Base-by-base conservation (phyloP, 2,888 invertebrate species). In the Lypha dubia region DNA sequence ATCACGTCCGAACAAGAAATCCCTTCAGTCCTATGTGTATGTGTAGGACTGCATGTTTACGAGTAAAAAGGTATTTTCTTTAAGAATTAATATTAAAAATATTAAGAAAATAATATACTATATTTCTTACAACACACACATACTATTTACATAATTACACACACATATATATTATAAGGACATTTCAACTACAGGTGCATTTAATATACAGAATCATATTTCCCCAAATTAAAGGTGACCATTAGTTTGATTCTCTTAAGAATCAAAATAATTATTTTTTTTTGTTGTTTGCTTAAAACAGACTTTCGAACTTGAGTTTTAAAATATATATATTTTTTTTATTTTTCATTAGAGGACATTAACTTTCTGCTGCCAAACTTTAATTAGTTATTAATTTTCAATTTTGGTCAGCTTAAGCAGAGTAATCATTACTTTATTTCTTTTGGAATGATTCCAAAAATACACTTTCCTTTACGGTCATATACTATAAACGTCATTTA, bases 1-100 rank as follows among this genome's bases (percentile, higher is more conserved):
- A 81, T 81, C 62, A 68, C 63, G 62, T 75, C 81, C 75, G 75
- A 56, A 74, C 62, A 56, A 62, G 63, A 56, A 63, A 46, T 62
- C 22, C 35, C 24, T 73, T 56, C 15, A 8, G 41, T 60, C 11
- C 9, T 46, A 22, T 32, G 22, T 1, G 17, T 60, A 22, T 2
- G 13, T 13, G 22, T 32, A 28, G 5, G 3, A 4, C 13, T 62
- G 41, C 15, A 53, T 46, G 44, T 22, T 0, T 41, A 41, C 22
- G 13, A 41, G 15, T 15, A 7, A 1, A 20, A 17, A 41, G 15
- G 22, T 15, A 22, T 41, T 62, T 24, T 62, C 0, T 41, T 3
- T 41, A 62, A 41, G 41, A 62, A 41, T 22, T 62, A n/a, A 62
- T 22, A 62, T 38, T n/a, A 51, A 49, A 67, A 51, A 22, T 67